Evolutionary conservation across 2,888 invertebrate species (phyloP), one percentile per base, ranked within the genome.

Genomic region (Spodoptera picta): DNA sequence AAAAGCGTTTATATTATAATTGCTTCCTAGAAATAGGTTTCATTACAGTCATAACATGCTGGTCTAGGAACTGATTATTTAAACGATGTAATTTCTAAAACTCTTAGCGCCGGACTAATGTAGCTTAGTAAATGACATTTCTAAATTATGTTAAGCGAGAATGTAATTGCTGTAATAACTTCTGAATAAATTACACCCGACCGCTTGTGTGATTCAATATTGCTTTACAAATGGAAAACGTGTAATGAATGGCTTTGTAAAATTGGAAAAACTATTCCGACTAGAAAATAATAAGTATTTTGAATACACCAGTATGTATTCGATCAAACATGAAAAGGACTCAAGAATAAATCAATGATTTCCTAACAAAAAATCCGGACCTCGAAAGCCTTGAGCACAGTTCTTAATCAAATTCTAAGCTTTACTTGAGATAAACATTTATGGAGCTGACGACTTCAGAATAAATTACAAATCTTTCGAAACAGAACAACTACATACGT

Each of bases 381-480:
- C 63, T 62, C 58, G 55, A 53, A 44, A 47, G 56, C 57, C 63
- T 68, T 63, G 55, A 53, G 47, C 36, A 53, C 46, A 47, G 44
- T 51, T 69, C 41, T 57, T 14, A 58, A 62, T 64, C 58, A 65
- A 63, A 63, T 65, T 64, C 56, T 48, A 51, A 70, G 51, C 54
- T 77, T 60, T 65, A 68, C 57, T 44, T 45, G 60, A 74, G 72
- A 74, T 73, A 73, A 78, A 74, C 69, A 73, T 78, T 73, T 77
- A 69, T 76, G 57, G 64, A 48, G 60, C 57, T 63, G 59, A 69
- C 70, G 64, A 67, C 59, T 58, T 44, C 56, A 43, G 72, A 69
- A 79, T 80, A 73, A 71, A 78, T 79, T 68, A 70, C 61, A 42
- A 46, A 58, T 31, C 43, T 79, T 77, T 69, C 69, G 70, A 52